Evolutionary conservation across 2,888 invertebrate genomes (phyloP).

Genomic region (Nomada hirtipes): DNA sequence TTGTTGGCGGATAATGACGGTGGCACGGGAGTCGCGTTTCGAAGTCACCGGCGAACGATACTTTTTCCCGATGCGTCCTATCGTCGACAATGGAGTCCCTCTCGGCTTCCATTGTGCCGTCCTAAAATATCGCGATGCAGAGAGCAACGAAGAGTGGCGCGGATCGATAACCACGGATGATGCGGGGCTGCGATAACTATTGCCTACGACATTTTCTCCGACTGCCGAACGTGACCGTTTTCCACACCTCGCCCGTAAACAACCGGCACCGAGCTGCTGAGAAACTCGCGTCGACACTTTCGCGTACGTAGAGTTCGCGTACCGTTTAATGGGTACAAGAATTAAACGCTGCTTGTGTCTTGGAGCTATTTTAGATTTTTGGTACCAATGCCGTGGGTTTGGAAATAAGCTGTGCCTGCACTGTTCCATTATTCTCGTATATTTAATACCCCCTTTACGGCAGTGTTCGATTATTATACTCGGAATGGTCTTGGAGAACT

Average conservation of each 20-base stretch:
- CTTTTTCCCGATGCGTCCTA: constrained; percentile 57
- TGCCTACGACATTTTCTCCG: constrained; percentile 64
- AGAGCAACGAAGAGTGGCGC: constrained; percentile 24
- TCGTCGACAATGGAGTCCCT: constrained; percentile 58
- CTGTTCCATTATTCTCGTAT: too few relatives aligned
- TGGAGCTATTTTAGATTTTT: too few relatives aligned
- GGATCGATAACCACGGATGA: constrained; percentile 76
- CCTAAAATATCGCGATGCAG: constrained; percentile 72
- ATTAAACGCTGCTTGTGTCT: too few relatives aligned
- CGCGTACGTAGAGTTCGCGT: neutral
- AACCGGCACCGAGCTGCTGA: neutral
- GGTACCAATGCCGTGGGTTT: too few relatives aligned
- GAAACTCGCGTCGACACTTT: neutral
- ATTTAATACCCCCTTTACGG: too few relatives aligned
- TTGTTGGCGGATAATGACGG: constrained; percentile 63
- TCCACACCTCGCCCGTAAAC: constrained; percentile 25
- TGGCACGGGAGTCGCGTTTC: constrained; percentile 59
- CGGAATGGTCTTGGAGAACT: neutral
- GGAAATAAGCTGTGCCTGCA: too few relatives aligned
- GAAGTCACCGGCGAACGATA: constrained; percentile 64
- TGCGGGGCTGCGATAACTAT: constrained; percentile 73
- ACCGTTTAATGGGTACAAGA: too few relatives aligned
- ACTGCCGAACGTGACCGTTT: constrained; percentile 41
- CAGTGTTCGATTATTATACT: too few relatives aligned
- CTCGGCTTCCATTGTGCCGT: constrained; percentile 66